Conservation (phyloP, 2,888 invertebrate species). For the Trachelus tabidus region DNA sequence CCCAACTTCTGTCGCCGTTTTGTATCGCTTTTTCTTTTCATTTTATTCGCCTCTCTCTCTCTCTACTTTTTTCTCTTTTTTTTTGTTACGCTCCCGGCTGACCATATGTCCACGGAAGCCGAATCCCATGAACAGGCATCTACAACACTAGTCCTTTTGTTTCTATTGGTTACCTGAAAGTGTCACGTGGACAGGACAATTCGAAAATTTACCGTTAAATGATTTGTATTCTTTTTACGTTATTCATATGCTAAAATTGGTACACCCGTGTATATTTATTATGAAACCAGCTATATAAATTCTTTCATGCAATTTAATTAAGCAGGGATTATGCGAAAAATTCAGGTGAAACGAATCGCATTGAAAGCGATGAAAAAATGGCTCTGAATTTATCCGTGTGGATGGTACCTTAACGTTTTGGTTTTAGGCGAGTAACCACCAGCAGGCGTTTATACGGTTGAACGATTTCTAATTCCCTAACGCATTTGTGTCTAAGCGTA, state of each 20-base stretch:
- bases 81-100: conserved; percentile 40
- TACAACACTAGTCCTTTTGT: neutral
- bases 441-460: conserved; percentile 34
- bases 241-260: neutral
- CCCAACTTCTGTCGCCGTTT: conserved; percentile 66
- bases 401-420: neutral
- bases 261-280: neutral
- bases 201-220: neutral
- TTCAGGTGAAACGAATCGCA: neutral
- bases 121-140: conserved; percentile 20
- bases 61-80: conserved; percentile 20
- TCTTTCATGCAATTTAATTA: neutral
- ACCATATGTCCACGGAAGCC: conserved; percentile 58
- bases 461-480: conserved; percentile 33
- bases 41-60: conserved; percentile 18
- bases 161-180: neutral
- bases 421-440: neutral
- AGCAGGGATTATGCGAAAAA: neutral
- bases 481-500: conserved; percentile 37
- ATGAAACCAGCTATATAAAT: neutral
- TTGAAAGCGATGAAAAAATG: neutral
- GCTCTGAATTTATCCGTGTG: neutral
- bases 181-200: neutral
- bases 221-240: neutral
- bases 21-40: conserved; percentile 56